Conservation (phyloP, 2,888 invertebrate species). For the Caenorhabditis uteleia region DNA sequence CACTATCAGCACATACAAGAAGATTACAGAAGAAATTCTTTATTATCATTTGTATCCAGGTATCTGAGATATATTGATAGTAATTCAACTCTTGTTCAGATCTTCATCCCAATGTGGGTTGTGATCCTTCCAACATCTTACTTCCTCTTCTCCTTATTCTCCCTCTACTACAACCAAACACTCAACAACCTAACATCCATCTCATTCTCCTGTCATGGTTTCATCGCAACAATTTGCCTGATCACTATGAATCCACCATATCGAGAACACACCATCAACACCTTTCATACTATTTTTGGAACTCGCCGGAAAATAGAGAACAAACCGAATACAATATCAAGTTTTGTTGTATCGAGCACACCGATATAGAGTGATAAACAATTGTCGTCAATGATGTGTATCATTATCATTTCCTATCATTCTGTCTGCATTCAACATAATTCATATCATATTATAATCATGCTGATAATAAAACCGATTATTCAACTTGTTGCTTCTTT, state of each 20-base stretch:
- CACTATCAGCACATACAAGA: slow-evolving; percentile 10
- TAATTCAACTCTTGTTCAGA: neutral
- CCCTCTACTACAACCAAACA: slow-evolving; percentile 14
- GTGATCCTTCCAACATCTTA: slow-evolving; percentile 14
- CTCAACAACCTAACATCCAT: slow-evolving; percentile 10
- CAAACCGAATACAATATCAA: slow-evolving; percentile 1
- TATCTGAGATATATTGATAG: neutral
- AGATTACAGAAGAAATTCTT: slow-evolving; percentile 14
- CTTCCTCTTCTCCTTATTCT: slow-evolving; percentile 9
- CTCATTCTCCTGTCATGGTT: slow-evolving; percentile 13
- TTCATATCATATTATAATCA: too few species aligned
- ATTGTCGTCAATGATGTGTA: too few species aligned
- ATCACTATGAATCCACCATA: slow-evolving; percentile 10
- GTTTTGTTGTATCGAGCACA: slow-evolving; percentile 9
- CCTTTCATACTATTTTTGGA: too few species aligned
- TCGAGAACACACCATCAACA: slow-evolving; percentile 13
- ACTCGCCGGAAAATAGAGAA: too few species aligned
- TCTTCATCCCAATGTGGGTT: slow-evolving; percentile 18
- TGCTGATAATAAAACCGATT: too few species aligned
- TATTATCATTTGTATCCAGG: slow-evolving; percentile 19
- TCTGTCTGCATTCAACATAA: too few species aligned
- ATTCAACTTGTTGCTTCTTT: too few species aligned
- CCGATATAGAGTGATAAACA: too few species aligned
- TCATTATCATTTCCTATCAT: too few species aligned
- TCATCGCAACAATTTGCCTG: slow-evolving; percentile 12